A percentile compares a stretch with the other conserved stretches of the same genome.
phyloP scores from a whole-genome alignment of 2,888 invertebrate species.

The Eumerus sabulonum region DNA sequence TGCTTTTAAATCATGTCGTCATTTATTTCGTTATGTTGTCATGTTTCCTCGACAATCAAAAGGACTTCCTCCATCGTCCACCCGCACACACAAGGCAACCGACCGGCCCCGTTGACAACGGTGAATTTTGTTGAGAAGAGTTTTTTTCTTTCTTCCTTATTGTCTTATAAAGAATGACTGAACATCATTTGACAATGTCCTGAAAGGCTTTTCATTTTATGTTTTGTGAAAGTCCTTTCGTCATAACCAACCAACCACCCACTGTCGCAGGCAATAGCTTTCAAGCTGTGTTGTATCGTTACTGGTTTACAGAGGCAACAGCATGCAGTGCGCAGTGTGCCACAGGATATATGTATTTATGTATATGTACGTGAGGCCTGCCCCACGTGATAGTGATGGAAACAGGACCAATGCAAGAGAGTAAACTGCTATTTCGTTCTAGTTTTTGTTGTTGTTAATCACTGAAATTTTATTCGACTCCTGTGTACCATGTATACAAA shows the following conservation, averaged over 20 bases:
- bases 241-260: constrained; percentile 32
- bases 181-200: constrained; percentile 64
- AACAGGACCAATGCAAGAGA: constrained; percentile 45
- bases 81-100: no score
- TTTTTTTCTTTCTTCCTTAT: no score
- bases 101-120: no score
- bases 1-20: constrained; percentile 62
- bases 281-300: constrained; percentile 21
- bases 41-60: constrained; percentile 38
- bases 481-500: constrained; percentile 37
- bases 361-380: constrained; percentile 39
- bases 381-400: constrained; percentile 3
- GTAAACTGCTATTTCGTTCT: constrained; percentile 64
- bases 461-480: constrained; percentile 58
- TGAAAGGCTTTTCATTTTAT: constrained; percentile 68
- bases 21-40: constrained; percentile 57
- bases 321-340: constrained; percentile 26
- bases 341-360: constrained; percentile 30
- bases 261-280: background rate
- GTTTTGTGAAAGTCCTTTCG: constrained; percentile 56
- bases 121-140: no score
- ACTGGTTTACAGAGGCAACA: constrained; percentile 59
- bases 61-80: background rate
- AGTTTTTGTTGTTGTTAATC: constrained; percentile 66
- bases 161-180: constrained; percentile 61